Percentiles rank a stretch among this genome's conserved stretches.
phyloP scores from a whole-genome alignment of 2,888 invertebrate species.

The Dermolepida albohirtum region DNA sequence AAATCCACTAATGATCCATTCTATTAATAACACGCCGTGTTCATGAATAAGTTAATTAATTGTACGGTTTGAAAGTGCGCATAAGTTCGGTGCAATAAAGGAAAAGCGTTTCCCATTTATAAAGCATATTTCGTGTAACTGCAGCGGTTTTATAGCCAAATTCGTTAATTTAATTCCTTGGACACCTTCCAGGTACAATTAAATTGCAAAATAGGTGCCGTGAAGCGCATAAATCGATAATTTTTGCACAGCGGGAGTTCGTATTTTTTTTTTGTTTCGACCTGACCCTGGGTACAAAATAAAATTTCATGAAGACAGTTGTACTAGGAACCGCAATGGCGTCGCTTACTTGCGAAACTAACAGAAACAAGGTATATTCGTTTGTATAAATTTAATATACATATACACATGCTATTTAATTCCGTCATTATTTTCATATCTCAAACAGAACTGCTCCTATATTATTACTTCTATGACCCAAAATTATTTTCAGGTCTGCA shows the following conservation, averaged over 20 bases:
- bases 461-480: too few species aligned
- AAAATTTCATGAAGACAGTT: too few species aligned
- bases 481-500: too few species aligned
- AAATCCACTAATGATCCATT: constrained; percentile 8
- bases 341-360: too few species aligned
- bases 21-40: constrained; percentile 18
- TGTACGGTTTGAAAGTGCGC: constrained; percentile 25
- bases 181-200: constrained; percentile 41
- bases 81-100: constrained; percentile 29
- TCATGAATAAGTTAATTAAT: constrained; percentile 26
- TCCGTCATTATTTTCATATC: too few species aligned
- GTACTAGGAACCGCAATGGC: too few species aligned
- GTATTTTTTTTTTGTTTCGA: neutral
- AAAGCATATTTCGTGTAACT: constrained; percentile 37
- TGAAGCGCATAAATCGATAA: constrained; percentile 32
- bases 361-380: too few species aligned
- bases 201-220: constrained; percentile 36
- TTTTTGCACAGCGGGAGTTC: constrained; percentile 26
- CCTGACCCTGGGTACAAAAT: too few species aligned
- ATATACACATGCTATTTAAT: too few species aligned
- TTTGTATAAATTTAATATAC: too few species aligned
- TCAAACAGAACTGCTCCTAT: too few species aligned
- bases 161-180: constrained; percentile 44
- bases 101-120: constrained; percentile 15
- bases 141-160: constrained; percentile 38